These are phyloP conservation scores for Leucoraja erinaceus DNA, from an alignment of 2,113 vertebrate species.

Conservation along the genomic window DNA sequence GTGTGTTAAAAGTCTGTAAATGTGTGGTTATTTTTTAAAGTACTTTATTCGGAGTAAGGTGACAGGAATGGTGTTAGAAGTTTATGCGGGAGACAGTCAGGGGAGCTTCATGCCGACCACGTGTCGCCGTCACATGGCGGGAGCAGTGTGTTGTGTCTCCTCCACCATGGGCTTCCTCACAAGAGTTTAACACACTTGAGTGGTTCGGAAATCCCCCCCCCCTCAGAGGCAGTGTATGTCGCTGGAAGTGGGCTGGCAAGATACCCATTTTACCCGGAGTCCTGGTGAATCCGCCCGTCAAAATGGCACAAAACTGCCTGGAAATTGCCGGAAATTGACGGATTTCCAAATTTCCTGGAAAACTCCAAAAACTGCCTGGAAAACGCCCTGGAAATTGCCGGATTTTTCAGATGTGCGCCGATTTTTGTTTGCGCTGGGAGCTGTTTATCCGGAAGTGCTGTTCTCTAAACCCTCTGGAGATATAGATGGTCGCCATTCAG, in stretches of 20 bases:
- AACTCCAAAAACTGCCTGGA: too few relatives aligned
- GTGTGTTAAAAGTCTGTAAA: background rate
- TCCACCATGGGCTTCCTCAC: background rate
- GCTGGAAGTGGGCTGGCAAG: too few relatives aligned
- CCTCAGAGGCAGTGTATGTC: background rate
- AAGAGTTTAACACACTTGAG: background rate
- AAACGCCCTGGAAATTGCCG: background rate
- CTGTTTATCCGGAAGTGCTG: conserved; percentile 19
- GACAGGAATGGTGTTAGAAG: background rate
- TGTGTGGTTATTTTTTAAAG: background rate
- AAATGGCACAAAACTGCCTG: too few relatives aligned
- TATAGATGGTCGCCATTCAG: background rate
- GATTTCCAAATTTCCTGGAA: too few relatives aligned
- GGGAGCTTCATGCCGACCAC: background rate
- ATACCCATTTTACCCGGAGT: background rate
- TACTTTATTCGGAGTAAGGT: background rate
- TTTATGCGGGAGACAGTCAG: background rate
- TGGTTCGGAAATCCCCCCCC: too few relatives aligned
- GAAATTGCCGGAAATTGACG: background rate
- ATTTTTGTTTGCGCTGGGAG: background rate
- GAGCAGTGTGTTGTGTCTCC: background rate
- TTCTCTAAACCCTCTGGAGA: background rate
- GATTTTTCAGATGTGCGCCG: background rate
- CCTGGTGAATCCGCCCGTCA: background rate
- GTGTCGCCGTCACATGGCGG: background rate